A percentile compares a stretch with the other conserved stretches of the same genome.
Evolutionary conservation across 2,888 invertebrate species (phyloP).

Genomic region (Hartigia nigra): DNA sequence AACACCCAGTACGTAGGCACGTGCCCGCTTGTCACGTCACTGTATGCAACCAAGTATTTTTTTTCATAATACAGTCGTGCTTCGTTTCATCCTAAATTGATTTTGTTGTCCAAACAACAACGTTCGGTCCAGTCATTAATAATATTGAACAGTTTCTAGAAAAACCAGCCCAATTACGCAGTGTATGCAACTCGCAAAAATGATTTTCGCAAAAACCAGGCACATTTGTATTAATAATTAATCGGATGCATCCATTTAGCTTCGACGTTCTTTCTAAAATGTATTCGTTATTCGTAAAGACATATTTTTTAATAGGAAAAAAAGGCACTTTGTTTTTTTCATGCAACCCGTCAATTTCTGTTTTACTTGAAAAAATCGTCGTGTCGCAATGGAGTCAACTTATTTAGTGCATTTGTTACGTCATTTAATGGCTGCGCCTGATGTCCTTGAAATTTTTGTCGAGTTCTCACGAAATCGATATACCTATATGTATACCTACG

Average conservation of each 20-base stretch:
- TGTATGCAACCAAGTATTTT: background rate
- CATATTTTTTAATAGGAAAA: background rate
- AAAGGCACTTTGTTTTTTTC: no score
- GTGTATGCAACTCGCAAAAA: background rate
- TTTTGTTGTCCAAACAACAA: slow-evolving; percentile 11
- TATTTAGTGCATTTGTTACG: background rate
- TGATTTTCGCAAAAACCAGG: background rate
- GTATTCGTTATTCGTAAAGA: background rate
- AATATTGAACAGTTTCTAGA: slow-evolving; percentile 10
- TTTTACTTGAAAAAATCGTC: background rate
- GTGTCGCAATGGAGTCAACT: background rate
- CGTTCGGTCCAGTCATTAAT: slow-evolving; percentile 39
- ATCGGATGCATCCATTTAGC: background rate
- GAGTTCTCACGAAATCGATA: background rate
- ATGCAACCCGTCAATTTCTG: background rate
- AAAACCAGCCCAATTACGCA: background rate
- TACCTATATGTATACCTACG: background rate
- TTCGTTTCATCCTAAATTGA: background rate
- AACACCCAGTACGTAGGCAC: slow-evolving; percentile 2
- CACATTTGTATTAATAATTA: background rate
- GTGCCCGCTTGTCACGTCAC: background rate
- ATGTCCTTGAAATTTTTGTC: background rate
- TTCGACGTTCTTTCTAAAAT: background rate
- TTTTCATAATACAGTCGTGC: background rate
- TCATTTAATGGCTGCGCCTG: background rate